Evolutionary conservation across 1,140 invertebrate genomes (phyloP).

Genomic region (Temnothorax longispinosus): DNA sequence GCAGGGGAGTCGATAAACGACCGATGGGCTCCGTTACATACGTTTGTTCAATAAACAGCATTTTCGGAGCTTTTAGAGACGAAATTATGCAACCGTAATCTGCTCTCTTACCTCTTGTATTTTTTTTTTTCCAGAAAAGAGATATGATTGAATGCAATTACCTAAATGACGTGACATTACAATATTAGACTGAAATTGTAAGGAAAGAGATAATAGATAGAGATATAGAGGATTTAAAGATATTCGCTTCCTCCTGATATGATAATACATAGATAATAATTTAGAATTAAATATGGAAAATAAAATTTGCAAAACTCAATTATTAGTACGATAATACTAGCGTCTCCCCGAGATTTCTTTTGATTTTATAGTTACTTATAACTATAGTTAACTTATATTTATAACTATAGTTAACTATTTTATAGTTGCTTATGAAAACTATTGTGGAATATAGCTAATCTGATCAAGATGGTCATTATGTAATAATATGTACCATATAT

Average conservation of each 20-base stretch:
- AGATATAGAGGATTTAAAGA: neutral
- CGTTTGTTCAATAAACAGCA: slow-evolving; percentile 26
- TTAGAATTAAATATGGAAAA: neutral
- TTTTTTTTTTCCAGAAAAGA: slow-evolving; percentile 7
- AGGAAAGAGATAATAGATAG: neutral
- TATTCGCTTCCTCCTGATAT: neutral
- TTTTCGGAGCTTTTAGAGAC: neutral
- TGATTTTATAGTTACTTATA: neutral
- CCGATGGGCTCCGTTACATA: neutral
- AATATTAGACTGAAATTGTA: neutral
- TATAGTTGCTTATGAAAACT: neutral
- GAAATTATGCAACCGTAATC: slow-evolving; percentile 40
- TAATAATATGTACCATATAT: neutral
- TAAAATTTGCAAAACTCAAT: neutral
- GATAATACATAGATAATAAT: neutral
- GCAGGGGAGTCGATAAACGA: slow-evolving; percentile 46
- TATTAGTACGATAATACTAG: neutral
- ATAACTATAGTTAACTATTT: neutral
- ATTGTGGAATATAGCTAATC: neutral
- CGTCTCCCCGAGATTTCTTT: neutral
- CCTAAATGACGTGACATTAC: neutral
- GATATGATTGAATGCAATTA: neutral
- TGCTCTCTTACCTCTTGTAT: neutral
- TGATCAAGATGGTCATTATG: neutral
- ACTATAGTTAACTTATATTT: neutral